Evolutionary conservation across 2,113 vertebrate species (phyloP), one percentile per base, ranked within the genome.

Genomic region (Haliaeetus leucogaster): DNA sequence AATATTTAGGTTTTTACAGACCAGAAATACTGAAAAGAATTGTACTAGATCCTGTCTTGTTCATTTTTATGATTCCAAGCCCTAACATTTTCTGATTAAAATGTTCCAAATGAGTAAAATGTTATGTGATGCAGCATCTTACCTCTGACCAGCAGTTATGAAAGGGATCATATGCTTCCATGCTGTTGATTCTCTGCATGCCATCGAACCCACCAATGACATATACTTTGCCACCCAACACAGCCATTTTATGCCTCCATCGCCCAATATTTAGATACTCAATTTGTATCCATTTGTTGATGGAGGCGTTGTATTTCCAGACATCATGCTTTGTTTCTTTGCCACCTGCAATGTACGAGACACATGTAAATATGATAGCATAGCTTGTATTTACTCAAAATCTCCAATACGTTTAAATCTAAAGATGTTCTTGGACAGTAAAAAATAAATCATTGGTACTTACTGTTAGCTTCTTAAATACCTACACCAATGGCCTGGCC

Each of bases 161-260:
- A 97, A 99, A 99, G 30, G 99, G 98, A 83, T 99, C 99, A 2
- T 99, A 99, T 4, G 98, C 98, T 96, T 99, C 99, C 48, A 99
- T 98, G 12, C 98, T 99, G 96, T 98, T 98, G 84, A 99, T 99
- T 83, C 99, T 98, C 93, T 99, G 98, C 77, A 96, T 87, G 68
- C 99, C 99, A 70, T 99, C 99, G 1, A 99, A 99, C 3, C 99
- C 99, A 17, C 99, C 99, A 6, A 99, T 95, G 34, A 96, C 98
- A 1, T 99, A 99, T 1, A 99, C 99, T 85, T 99, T 99, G 90
- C 99, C 99, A 9, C 98, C 98, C 56, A 99, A 27, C 47, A 99
- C 99, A 1, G 99, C 99, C 99, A 99, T 99, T 96, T 99, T 99
- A 97, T 99, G 99, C 89, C 99, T 99, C 99, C 99, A 99, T 88